Conservation (phyloP, 2,113 vertebrate species). For the Pelecanoides urinatrix region DNA sequence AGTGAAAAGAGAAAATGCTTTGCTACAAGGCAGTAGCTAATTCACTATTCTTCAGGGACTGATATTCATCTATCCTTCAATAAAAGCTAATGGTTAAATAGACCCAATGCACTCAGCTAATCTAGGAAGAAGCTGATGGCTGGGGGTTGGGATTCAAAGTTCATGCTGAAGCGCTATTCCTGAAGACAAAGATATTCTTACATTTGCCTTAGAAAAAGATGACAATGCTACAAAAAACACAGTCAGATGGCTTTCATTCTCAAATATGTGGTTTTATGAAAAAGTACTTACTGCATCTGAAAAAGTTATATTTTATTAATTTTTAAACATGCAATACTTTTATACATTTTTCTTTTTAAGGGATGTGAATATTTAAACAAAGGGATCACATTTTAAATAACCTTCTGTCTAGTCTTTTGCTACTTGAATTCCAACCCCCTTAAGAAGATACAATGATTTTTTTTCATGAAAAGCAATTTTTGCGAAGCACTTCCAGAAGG, state of each 20-base stretch:
- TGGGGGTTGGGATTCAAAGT: constrained; percentile 64
- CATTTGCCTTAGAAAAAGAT: constrained; percentile 46
- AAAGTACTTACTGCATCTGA: not conserved
- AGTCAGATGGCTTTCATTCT: not conserved
- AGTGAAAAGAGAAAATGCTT: constrained; percentile 68
- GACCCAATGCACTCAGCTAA: constrained; percentile 74
- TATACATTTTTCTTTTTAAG: constrained; percentile 3
- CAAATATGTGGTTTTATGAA: not conserved
- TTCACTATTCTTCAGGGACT: constrained; percentile 72
- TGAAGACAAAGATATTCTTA: constrained; percentile 55
- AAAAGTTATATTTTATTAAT: constrained; percentile 22
- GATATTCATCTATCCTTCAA: constrained; percentile 73
- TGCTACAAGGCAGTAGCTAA: constrained; percentile 71
- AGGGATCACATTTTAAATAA: constrained; percentile 45
- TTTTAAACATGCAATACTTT: not conserved
- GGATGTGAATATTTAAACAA: constrained; percentile 34
- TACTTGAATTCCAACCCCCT: constrained; percentile 27
- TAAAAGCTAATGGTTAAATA: constrained; percentile 74
- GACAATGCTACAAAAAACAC: constrained; percentile 23
- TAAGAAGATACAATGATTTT: not conserved
- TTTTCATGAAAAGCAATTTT: constrained; percentile 41
- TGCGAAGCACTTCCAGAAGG: constrained; percentile 28
- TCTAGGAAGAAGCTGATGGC: constrained; percentile 66
- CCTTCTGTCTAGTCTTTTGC: not conserved
- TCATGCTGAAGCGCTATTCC: constrained; percentile 42